Evolutionary conservation across 2,888 invertebrate species (phyloP).

Genomic region (Cephus spinipes): DNA sequence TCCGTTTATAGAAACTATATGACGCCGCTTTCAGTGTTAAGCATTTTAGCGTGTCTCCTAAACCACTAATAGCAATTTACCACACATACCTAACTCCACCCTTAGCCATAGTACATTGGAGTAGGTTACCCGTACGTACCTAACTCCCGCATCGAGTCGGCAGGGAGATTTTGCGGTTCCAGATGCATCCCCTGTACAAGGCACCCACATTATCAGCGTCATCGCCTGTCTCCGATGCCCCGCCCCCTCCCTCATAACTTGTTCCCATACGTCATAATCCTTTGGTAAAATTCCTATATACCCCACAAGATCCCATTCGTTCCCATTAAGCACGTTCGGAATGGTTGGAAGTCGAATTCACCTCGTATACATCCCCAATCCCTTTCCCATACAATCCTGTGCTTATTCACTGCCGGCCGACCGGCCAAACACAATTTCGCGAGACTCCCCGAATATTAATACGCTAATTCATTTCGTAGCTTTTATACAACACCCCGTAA

Average conservation of each 20-base stretch:
- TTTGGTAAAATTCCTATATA: background rate
- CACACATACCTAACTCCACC: background rate
- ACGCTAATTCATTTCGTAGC: background rate
- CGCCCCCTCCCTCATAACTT: background rate
- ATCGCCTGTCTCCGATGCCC: background rate
- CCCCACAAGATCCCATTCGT: background rate
- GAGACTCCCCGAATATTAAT: background rate
- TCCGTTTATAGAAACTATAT: background rate
- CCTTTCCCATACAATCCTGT: too few species aligned
- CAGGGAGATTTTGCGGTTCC: background rate
- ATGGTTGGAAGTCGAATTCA: background rate
- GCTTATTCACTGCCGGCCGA: background rate
- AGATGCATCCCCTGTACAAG: background rate
- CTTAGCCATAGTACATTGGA: background rate
- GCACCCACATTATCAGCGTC: background rate
- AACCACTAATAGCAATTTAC: conserved; percentile 42
- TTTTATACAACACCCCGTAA: background rate
- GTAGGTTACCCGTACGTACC: background rate
- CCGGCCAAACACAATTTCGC: background rate
- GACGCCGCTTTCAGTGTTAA: background rate
- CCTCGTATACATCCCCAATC: background rate
- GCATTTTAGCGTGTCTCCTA: conserved; percentile 25
- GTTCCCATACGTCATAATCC: background rate
- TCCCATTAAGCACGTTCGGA: background rate
- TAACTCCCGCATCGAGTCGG: background rate